Evolutionary conservation across 2,888 invertebrate species (phyloP).

Genomic region (Himalopsyche japonica): DNA sequence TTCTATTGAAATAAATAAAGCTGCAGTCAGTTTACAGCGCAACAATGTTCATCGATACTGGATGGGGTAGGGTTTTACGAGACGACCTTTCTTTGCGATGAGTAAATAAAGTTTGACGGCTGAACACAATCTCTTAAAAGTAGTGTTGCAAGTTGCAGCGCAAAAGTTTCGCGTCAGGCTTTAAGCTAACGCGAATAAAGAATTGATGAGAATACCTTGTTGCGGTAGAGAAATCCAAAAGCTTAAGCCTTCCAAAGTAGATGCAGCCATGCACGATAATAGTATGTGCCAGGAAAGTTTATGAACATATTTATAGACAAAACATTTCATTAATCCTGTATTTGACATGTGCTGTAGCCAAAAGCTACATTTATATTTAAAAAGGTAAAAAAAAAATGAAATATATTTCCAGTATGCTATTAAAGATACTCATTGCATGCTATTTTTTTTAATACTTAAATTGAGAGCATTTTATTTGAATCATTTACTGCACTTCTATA

Average conservation of each 20-base stretch:
- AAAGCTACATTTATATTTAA: no score
- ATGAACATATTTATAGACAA: not conserved
- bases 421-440: no score
- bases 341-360: no score
- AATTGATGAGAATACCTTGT: not conserved
- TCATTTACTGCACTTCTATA: no score
- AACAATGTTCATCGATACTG: not conserved
- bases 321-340: not conserved
- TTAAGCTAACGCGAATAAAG: not conserved
- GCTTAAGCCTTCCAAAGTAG: not conserved
- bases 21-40: not conserved
- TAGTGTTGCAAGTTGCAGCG: not conserved
- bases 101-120: not conserved
- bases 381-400: no score
- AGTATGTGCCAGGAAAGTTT: not conserved
- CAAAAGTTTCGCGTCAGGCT: not conserved
- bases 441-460: no score
- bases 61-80: not conserved
- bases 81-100: not conserved
- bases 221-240: not conserved
- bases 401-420: no score
- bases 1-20: not conserved
- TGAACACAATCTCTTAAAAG: not conserved
- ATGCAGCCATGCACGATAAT: not conserved
- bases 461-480: no score